phyloP scores from a whole-genome alignment of 2,113 vertebrate species.

The Silurus meridionalis region DNA sequence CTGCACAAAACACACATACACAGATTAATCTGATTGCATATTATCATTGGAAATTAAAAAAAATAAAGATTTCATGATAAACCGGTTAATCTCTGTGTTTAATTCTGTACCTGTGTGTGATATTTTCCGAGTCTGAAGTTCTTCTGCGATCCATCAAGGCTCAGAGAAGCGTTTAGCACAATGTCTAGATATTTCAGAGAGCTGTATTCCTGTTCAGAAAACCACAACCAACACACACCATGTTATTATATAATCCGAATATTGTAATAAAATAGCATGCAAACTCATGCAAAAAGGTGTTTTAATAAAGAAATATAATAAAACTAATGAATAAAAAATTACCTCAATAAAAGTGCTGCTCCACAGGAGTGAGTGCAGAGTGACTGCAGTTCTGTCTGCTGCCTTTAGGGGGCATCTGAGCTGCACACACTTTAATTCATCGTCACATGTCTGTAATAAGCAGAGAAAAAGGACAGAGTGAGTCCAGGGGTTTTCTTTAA shows the following conservation, averaged over 20 bases:
- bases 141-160: conserved; percentile 72
- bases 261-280: not conserved
- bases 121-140: conserved; percentile 82
- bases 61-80: too few relatives aligned
- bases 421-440: conserved; percentile 78
- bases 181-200: conserved; percentile 84
- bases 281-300: not conserved
- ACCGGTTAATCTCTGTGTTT: too few relatives aligned
- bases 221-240: not conserved
- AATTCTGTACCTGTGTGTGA: conserved; percentile 73
- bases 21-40: not conserved
- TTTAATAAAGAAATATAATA: not conserved
- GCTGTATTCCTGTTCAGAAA: conserved; percentile 79
- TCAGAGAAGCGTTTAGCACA: conserved; percentile 78
- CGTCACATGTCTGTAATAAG: conserved; percentile 78
- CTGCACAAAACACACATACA: conserved; percentile 59
- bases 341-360: conserved; percentile 88
- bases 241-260: not conserved
- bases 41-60: too few relatives aligned
- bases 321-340: not conserved
- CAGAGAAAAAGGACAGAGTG: not conserved
- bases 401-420: conserved; percentile 83
- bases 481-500: not conserved
- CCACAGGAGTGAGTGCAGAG: conserved; percentile 82
- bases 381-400: conserved; percentile 79